These are phyloP conservation scores for Drosophila birchii DNA, from an alignment of 2,888 invertebrate species.

Conservation along the genomic window DNA sequence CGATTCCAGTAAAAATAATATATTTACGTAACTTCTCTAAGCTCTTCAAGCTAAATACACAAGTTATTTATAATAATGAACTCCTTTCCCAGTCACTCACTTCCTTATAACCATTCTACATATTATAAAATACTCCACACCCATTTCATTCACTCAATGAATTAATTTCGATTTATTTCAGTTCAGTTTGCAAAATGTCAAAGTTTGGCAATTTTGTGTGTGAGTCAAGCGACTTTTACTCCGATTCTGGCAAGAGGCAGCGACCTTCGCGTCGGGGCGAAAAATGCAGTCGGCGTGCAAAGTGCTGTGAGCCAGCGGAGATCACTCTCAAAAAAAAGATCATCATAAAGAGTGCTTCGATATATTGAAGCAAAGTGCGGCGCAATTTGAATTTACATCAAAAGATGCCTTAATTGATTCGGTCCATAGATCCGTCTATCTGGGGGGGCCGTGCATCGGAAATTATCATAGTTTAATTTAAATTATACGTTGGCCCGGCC, in stretches of 20 bases:
- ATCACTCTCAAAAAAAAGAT: slow-evolving; percentile 37
- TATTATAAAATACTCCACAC: neutral
- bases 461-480: slow-evolving; percentile 73
- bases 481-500: slow-evolving; percentile 74
- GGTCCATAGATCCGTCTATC: slow-evolving; percentile 14
- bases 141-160: neutral
- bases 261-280: slow-evolving; percentile 44
- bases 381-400: slow-evolving; percentile 74
- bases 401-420: slow-evolving; percentile 75
- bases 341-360: slow-evolving; percentile 51
- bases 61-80: neutral
- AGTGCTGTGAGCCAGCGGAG: slow-evolving; percentile 20
- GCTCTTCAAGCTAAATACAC: neutral
- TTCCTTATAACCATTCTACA: slow-evolving; percentile 6
- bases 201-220: slow-evolving; percentile 29
- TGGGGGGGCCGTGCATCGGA: slow-evolving; percentile 60
- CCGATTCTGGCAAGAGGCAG: slow-evolving; percentile 72
- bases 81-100: neutral
- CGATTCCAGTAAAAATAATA: no score
- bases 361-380: slow-evolving; percentile 60
- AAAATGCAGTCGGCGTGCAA: slow-evolving; percentile 61
- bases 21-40: no score
- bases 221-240: slow-evolving; percentile 72
- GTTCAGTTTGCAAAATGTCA: slow-evolving; percentile 34
- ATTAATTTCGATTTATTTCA: slow-evolving; percentile 3